A percentile compares a stretch with the other conserved stretches of the same genome.
Conservation (phyloP, 2,888 invertebrate genomes). For the Anoncus sp. region DNA sequence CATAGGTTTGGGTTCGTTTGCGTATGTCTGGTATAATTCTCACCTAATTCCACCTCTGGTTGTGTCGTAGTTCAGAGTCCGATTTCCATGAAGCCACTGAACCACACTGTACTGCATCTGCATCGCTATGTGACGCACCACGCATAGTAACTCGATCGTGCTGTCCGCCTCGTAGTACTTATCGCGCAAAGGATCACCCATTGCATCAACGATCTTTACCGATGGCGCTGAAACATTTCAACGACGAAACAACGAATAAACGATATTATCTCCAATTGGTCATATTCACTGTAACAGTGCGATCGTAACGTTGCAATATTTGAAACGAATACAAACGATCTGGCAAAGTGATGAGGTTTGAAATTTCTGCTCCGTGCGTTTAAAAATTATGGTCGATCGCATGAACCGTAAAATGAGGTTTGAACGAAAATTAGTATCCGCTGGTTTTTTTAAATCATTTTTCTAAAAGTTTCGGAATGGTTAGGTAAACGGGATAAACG, state of each 20-base stretch:
- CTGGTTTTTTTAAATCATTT: too few species aligned
- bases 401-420: too few species aligned
- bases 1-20: background rate
- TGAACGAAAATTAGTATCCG: too few species aligned
- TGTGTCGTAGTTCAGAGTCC: slow-evolving; percentile 87
- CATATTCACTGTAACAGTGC: too few species aligned
- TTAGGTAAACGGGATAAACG: slow-evolving; percentile 22
- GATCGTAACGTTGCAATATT: too few species aligned
- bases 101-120: slow-evolving; percentile 85
- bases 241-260: slow-evolving; percentile 10
- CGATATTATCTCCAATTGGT: background rate
- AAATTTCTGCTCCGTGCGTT: too few species aligned
- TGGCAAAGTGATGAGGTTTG: too few species aligned
- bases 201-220: slow-evolving; percentile 88
- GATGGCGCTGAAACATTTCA: slow-evolving; percentile 85
- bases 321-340: too few species aligned
- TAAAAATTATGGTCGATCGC: too few species aligned
- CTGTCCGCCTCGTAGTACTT: slow-evolving; percentile 89
- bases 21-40: slow-evolving; percentile 46
- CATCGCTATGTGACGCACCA: slow-evolving; percentile 84
- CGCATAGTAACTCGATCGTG: slow-evolving; percentile 87
- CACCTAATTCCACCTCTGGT: slow-evolving; percentile 88
- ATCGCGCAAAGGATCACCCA: slow-evolving; percentile 87
- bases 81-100: slow-evolving; percentile 87
- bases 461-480: background rate